Evolutionary conservation across 2,888 invertebrate genomes (phyloP).

Genomic region (Eucera pruinosa): DNA sequence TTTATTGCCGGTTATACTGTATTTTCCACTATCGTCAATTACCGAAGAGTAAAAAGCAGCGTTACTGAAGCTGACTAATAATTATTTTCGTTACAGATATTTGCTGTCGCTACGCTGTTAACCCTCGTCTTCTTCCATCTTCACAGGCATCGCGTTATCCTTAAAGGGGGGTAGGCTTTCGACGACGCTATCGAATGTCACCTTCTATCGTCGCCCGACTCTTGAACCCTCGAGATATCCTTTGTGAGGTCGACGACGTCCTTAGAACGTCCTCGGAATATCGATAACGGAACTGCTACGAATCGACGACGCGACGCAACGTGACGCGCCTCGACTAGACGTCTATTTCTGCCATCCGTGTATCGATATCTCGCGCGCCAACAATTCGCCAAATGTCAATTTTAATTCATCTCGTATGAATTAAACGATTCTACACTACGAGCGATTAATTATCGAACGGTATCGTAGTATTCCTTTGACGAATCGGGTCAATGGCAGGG

Average conservation of each 20-base stretch:
- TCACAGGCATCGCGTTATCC: not conserved
- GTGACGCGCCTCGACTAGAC: too few species aligned
- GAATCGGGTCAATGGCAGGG: not conserved
- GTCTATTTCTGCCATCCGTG: slow-evolving; percentile 29
- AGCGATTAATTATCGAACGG: too few species aligned
- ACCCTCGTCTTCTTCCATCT: not conserved
- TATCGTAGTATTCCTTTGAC: too few species aligned
- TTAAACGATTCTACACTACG: not conserved
- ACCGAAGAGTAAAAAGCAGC: too few species aligned
- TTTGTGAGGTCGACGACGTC: slow-evolving; percentile 44
- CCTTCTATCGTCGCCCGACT: slow-evolving; percentile 24
- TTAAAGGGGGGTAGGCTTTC: not conserved
- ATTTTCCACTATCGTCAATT: too few species aligned
- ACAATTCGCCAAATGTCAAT: too few species aligned
- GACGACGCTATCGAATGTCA: slow-evolving; percentile 40
- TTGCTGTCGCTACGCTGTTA: not conserved
- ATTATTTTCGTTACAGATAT: slow-evolving; percentile 30
- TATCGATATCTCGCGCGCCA: slow-evolving; percentile 14
- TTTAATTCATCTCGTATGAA: too few species aligned
- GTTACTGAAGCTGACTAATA: too few species aligned
- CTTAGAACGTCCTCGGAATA: slow-evolving; percentile 43
- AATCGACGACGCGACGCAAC: too few species aligned
- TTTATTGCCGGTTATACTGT: too few species aligned
- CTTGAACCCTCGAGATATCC: slow-evolving; percentile 39
- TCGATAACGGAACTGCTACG: slow-evolving; percentile 40